Conservation (phyloP, 2,797 vertebrate species). For the Hemitrygon akajei region DNA sequence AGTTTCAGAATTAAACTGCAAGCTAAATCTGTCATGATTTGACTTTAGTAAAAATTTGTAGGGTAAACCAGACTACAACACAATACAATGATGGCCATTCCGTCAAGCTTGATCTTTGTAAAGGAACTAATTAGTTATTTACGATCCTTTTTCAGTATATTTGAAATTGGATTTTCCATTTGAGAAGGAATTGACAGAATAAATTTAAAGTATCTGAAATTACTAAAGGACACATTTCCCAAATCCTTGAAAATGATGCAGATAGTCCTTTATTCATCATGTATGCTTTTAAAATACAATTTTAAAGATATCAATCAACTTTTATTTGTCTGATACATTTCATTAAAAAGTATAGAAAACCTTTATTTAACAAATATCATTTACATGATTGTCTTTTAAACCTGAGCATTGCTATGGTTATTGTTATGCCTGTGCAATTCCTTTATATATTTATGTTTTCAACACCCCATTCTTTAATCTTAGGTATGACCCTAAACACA, state of each 20-base stretch:
- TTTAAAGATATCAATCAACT: not conserved
- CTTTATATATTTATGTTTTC: not conserved
- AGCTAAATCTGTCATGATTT: not conserved
- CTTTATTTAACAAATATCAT: not conserved
- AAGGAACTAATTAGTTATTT: not conserved
- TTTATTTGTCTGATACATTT: not conserved
- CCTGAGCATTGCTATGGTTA: not conserved
- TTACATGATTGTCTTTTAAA: not conserved
- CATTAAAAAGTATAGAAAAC: not conserved
- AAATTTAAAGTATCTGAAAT: not conserved
- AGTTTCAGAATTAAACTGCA: not conserved
- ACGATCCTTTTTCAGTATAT: not conserved
- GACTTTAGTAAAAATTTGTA: not conserved
- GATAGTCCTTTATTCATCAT: not conserved
- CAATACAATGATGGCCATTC: not conserved
- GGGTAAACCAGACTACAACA: not conserved
- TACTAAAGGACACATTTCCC: not conserved
- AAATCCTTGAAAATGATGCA: not conserved
- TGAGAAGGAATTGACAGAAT: not conserved
- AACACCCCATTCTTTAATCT: not conserved
- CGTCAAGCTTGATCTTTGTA: not conserved
- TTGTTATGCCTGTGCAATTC: not conserved
- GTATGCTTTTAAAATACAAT: not conserved
- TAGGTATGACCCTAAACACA: slow-evolving; percentile 46
- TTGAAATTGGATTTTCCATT: not conserved